A percentile compares a stretch with the other conserved stretches of the same genome.
Evolutionary conservation across 2,113 vertebrate genomes (phyloP).

Genomic region (Ameiurus melas): DNA sequence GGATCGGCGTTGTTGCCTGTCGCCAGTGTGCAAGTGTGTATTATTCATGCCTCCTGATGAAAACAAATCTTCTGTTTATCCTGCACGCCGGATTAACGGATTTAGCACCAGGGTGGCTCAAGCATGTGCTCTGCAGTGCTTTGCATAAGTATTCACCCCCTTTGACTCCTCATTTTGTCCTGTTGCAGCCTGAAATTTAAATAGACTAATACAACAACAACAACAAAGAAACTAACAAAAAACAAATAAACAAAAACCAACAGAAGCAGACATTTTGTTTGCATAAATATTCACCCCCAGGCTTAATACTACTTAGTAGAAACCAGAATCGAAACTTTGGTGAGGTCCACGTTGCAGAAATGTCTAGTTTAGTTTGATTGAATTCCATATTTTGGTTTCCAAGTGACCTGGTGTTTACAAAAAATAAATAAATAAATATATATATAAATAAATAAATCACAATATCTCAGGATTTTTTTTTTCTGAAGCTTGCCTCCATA

Average conservation of each 20-base stretch:
- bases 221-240: neutral
- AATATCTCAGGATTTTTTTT: no score
- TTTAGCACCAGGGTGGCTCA: constrained; percentile 32
- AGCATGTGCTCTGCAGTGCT: constrained; percentile 2
- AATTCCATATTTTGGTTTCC: no score
- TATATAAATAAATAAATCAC: no score
- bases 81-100: constrained; percentile 28
- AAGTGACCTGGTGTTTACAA: no score
- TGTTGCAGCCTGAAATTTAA: neutral
- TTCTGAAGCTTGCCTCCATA: no score
- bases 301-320: neutral
- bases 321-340: neutral
- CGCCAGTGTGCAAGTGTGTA: constrained; percentile 23
- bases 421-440: no score
- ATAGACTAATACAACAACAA: neutral
- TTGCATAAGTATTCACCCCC: constrained; percentile 8
- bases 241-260: neutral
- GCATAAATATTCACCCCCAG: neutral
- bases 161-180: neutral
- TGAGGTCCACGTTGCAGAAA: no score
- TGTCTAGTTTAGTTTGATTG: no score
- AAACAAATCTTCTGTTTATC: constrained; percentile 51
- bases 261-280: neutral
- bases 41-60: constrained; percentile 42
- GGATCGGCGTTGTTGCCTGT: constrained; percentile 24